These are phyloP conservation scores for Mercenaria mercenaria DNA, from an alignment of 1,140 invertebrate species.

Conservation along the genomic window DNA sequence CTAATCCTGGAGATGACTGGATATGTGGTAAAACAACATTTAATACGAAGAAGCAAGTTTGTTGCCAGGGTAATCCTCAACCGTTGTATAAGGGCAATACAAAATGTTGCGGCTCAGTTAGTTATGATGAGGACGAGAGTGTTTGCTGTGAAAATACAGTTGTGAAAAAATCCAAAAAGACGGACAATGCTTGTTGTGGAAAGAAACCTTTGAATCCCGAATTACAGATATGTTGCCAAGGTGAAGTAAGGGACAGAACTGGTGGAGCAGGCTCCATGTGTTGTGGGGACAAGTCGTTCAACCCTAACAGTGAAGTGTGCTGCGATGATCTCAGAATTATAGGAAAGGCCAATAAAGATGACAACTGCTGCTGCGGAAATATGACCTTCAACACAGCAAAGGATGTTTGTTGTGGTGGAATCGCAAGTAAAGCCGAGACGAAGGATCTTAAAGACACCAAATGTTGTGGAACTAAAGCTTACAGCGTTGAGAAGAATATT, in stretches of 20 bases:
- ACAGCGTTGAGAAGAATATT: constrained; percentile 38
- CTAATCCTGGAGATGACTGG: constrained; percentile 37
- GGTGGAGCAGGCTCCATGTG: constrained; percentile 46
- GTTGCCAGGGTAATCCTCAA: constrained; percentile 43
- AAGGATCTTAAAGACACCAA: constrained; percentile 51
- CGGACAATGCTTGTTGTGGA: constrained; percentile 60
- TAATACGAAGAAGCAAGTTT: constrained; percentile 58
- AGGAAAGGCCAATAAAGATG: constrained; percentile 52
- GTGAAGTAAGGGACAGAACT: not conserved
- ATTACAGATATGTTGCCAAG: constrained; percentile 56
- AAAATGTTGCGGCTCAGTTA: constrained; percentile 34
- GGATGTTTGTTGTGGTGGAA: constrained; percentile 51
- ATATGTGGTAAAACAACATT: constrained; percentile 60
- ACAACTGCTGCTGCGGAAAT: constrained; percentile 65
- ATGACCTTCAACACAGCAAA: constrained; percentile 43
- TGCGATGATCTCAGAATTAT: constrained; percentile 55
- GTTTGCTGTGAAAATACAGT: constrained; percentile 53
- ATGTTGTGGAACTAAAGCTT: constrained; percentile 56
- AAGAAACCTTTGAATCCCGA: constrained; percentile 53
- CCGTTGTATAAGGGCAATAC: constrained; percentile 45
- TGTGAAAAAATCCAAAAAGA: constrained; percentile 46
- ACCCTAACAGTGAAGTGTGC: constrained; percentile 43
- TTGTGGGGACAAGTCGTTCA: constrained; percentile 21
- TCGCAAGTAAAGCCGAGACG: constrained; percentile 2
- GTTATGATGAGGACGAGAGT: constrained; percentile 15